Evolutionary conservation across 2,888 invertebrate genomes (phyloP).

Genomic region (Orthonychiurus folsomi): DNA sequence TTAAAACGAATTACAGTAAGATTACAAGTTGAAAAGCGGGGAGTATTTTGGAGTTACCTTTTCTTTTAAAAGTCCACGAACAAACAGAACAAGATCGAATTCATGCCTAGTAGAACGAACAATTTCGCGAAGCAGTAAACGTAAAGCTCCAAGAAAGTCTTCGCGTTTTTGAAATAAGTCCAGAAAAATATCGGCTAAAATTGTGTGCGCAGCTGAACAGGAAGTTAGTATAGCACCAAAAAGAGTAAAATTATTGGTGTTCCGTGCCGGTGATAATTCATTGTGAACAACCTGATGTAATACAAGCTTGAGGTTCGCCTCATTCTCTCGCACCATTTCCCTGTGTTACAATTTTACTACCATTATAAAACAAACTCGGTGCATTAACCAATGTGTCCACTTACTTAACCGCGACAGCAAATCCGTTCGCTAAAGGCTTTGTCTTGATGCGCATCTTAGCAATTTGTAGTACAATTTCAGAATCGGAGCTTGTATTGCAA

Average conservation of each 20-base stretch:
- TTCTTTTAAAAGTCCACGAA: constrained; percentile 61
- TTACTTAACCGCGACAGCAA: constrained; percentile 68
- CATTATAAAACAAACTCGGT: neutral
- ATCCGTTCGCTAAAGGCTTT: constrained; percentile 81
- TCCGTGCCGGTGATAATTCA: constrained; percentile 75
- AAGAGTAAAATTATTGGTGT: constrained; percentile 91
- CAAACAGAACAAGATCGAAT: constrained; percentile 68
- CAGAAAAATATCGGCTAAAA: constrained; percentile 70
- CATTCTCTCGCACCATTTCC: constrained; percentile 76
- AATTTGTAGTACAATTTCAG: constrained; percentile 71
- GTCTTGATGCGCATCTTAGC: constrained; percentile 87
- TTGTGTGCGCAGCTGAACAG: constrained; percentile 70
- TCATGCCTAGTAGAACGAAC: constrained; percentile 74
- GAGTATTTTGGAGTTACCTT: constrained; percentile 33
- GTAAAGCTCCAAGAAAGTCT: constrained; percentile 77
- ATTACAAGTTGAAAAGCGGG: neutral
- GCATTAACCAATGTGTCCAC: constrained; percentile 13
- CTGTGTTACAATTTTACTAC: constrained; percentile 46
- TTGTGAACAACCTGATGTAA: constrained; percentile 89
- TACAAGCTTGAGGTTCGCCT: constrained; percentile 72
- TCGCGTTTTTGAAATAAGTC: constrained; percentile 79
- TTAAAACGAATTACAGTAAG: neutral
- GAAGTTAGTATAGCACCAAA: constrained; percentile 80
- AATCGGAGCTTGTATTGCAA: constrained; percentile 52
- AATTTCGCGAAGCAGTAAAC: constrained; percentile 78